Base-by-base conservation (phyloP, 2,797 vertebrate species). In the Pagetopsis macropterus region DNA sequence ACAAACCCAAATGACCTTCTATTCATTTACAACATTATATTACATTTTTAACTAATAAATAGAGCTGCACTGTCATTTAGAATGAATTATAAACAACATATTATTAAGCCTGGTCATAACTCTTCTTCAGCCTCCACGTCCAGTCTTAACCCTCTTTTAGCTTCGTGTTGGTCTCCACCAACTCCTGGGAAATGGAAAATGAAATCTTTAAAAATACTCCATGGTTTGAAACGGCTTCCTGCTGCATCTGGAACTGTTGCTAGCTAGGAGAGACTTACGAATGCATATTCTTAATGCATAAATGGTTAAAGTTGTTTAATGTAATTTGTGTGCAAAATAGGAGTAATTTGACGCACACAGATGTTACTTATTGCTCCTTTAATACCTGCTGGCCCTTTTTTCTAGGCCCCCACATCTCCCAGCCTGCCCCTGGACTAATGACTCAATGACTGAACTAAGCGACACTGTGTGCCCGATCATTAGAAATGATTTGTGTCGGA, bases 381-480 rank as follows among this genome's bases (percentile, higher is more conserved):
- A 9, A 14, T 44, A 44, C 10, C 1, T 0, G 1, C 1, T 0
- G 1, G 13, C 5, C 13, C n/a, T 19, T 46, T n/a, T 40, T 43
- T 23, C 13, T 16, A 7, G 44, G 15, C 2, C 9, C 9, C 4
- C 3, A 52, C 40, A 45, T 41, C 13, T 15, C 37, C 13, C 9
- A 8, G 13, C 49, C 27, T n/a, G 0, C 15, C 13, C 15, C 12
- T 13, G 19, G 49, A 9, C 6, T 37, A 49, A 62, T 9, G 17
- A 33, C 21, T 62, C 11, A 23, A 8, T 70, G 74, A 63, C 79
- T 82, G 74, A 85, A 82, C 55, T 31, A 37, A 71, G 52, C 43
- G 33, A 72, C 23, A 33, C 21, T 60, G 31, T 33, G 11, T 11
- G 13, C 15, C 5, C 8, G 8, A 37, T 9, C 15, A 3, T 46